These are phyloP conservation scores for Cheirogaleus medius DNA, from an alignment of 2,113 vertebrate species.

Conservation along the genomic window DNA sequence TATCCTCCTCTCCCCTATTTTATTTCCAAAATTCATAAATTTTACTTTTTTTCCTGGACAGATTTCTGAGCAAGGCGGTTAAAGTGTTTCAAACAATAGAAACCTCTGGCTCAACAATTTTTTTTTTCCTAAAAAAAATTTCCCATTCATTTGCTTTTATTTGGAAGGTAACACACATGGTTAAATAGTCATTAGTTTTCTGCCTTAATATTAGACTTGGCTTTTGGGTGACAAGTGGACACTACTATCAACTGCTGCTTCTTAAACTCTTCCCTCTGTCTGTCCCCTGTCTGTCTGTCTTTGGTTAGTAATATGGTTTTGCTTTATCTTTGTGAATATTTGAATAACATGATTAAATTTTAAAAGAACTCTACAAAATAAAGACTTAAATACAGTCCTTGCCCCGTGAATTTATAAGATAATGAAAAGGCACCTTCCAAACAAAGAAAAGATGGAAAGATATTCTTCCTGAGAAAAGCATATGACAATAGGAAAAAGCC, in stretches of 20 bases:
- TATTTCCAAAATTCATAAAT: background rate
- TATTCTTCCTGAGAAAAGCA: background rate
- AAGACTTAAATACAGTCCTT: conserved; percentile 11
- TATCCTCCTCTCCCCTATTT: background rate
- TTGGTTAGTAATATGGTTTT: background rate
- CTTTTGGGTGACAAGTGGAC: background rate
- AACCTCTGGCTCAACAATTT: background rate
- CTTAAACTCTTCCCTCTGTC: conserved; percentile 5
- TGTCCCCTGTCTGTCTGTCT: background rate
- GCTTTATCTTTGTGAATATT: conserved; percentile 23
- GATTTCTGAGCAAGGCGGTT: background rate
- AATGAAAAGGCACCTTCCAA: conserved; percentile 45
- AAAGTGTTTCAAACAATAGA: background rate
- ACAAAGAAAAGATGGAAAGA: conserved; percentile 56
- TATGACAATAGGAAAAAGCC: conserved; percentile 12
- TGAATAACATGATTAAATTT: conserved; percentile 52
- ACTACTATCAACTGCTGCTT: background rate
- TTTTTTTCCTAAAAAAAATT: background rate
- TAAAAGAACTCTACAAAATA: background rate
- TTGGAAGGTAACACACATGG: background rate
- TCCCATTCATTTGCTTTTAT: background rate
- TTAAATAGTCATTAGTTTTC: background rate
- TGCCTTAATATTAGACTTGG: background rate
- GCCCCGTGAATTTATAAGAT: conserved; percentile 23
- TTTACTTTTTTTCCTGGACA: background rate